These are phyloP conservation scores for Xerus inauris DNA, from an alignment of 2,113 vertebrate genomes.

Conservation along the genomic window DNA sequence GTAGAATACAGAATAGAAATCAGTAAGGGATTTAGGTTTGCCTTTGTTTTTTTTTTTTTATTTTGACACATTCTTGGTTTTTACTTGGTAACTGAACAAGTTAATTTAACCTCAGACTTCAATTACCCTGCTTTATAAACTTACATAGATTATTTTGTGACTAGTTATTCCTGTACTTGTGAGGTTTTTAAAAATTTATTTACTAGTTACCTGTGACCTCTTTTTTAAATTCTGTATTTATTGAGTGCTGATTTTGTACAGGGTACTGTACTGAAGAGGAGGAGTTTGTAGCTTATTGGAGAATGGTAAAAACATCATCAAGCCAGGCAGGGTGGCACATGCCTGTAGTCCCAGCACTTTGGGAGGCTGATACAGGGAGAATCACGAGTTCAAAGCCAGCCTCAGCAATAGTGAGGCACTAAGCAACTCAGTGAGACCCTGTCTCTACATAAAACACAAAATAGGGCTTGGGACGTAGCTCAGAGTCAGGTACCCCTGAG, in stretches of 20 bases:
- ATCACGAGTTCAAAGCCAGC: too few species aligned
- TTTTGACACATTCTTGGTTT: constrained; percentile 52
- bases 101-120: constrained; percentile 39
- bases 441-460: too few species aligned
- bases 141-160: constrained; percentile 42
- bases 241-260: constrained; percentile 26
- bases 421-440: too few species aligned
- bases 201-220: neutral
- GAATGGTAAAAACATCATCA: constrained; percentile 40
- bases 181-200: neutral
- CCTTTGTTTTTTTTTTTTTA: neutral
- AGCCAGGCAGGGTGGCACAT: too few species aligned
- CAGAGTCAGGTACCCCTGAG: too few species aligned
- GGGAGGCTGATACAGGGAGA: too few species aligned
- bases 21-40: neutral
- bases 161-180: neutral
- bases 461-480: too few species aligned
- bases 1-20: constrained; percentile 42
- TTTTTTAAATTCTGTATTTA: constrained; percentile 36
- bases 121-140: constrained; percentile 43
- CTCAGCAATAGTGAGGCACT: too few species aligned
- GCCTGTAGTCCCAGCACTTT: too few species aligned
- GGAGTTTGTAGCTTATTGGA: neutral
- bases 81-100: neutral
- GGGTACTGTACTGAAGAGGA: neutral